A percentile compares a stretch with the other conserved stretches of the same genome.
Conservation (phyloP, 2,113 vertebrate species). For the Lynx canadensis region DNA sequence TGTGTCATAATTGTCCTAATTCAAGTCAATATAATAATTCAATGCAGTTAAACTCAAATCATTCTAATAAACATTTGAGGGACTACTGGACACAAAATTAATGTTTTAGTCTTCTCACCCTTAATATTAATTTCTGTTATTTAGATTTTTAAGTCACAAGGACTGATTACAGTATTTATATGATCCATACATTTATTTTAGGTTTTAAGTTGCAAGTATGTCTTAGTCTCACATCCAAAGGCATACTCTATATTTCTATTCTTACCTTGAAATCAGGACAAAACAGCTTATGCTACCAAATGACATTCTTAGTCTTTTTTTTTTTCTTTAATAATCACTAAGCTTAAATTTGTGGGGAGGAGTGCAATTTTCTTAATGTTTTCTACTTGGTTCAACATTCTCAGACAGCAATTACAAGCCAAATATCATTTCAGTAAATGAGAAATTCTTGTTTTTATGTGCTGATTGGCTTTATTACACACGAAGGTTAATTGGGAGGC, state of each 20-base stretch:
- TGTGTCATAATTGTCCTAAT: neutral
- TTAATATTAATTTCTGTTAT: constrained; percentile 12
- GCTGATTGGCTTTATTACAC: constrained; percentile 45
- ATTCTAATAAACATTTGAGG: neutral
- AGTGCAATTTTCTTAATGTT: constrained; percentile 50
- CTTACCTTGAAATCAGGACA: constrained; percentile 29
- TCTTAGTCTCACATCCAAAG: constrained; percentile 8
- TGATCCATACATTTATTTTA: neutral
- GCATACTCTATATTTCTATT: neutral
- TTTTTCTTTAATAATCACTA: neutral
- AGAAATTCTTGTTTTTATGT: constrained; percentile 69
- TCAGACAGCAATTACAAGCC: constrained; percentile 58
- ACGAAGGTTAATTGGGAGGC: constrained; percentile 68
- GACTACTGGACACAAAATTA: neutral
- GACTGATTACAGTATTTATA: neutral
- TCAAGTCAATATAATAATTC: neutral
- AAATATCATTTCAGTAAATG: constrained; percentile 78
- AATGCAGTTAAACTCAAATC: neutral
- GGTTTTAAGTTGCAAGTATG: neutral
- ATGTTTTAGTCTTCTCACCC: neutral
- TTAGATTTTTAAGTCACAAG: neutral
- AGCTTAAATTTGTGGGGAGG: constrained; percentile 55
- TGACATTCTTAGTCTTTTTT: neutral
- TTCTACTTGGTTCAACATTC: constrained; percentile 59
- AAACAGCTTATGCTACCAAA: constrained; percentile 15